Conservation (phyloP, 2,888 invertebrate genomes). For the Ochlodes sylvanus region DNA sequence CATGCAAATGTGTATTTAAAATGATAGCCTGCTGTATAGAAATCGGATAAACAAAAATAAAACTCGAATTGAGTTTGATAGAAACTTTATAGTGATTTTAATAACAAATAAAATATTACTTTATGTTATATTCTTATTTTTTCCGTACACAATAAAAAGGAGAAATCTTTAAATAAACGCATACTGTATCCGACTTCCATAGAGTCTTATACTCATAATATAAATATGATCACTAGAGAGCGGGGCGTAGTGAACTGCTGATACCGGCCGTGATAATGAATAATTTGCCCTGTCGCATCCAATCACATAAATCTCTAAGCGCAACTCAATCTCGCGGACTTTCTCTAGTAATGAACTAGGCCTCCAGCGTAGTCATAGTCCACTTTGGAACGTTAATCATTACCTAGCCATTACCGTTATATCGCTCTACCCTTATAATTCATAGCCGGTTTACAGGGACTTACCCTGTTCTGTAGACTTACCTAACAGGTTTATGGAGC, state of each 20-base stretch:
- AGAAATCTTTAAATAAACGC: too few relatives aligned
- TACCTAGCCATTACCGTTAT: conserved; percentile 27
- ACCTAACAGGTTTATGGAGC: conserved; percentile 9
- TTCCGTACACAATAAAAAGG: too few relatives aligned
- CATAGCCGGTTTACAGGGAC: conserved; percentile 18
- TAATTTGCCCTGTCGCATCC: conserved; percentile 24
- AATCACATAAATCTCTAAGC: conserved; percentile 26
- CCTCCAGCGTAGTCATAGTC: conserved; percentile 1
- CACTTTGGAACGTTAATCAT: conserved; percentile 29
- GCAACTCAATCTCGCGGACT: conserved; percentile 13
- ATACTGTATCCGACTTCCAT: too few relatives aligned
- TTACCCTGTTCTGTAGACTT: too few relatives aligned
- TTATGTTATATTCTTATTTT: too few relatives aligned
- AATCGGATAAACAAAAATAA: too few relatives aligned
- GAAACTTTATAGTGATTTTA: too few relatives aligned
- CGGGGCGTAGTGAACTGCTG: not conserved
- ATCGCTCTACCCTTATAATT: conserved; percentile 33
- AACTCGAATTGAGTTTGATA: too few relatives aligned
- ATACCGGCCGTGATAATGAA: conserved; percentile 7
- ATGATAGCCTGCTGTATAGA: too few relatives aligned
- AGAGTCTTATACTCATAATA: too few relatives aligned
- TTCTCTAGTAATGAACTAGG: conserved; percentile 25
- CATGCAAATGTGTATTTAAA: not conserved
- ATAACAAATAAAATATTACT: too few relatives aligned
- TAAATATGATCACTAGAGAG: conserved; percentile 1